phyloP scores from a whole-genome alignment of 2,113 vertebrate genomes.

The Xiphophorus maculatus region DNA sequence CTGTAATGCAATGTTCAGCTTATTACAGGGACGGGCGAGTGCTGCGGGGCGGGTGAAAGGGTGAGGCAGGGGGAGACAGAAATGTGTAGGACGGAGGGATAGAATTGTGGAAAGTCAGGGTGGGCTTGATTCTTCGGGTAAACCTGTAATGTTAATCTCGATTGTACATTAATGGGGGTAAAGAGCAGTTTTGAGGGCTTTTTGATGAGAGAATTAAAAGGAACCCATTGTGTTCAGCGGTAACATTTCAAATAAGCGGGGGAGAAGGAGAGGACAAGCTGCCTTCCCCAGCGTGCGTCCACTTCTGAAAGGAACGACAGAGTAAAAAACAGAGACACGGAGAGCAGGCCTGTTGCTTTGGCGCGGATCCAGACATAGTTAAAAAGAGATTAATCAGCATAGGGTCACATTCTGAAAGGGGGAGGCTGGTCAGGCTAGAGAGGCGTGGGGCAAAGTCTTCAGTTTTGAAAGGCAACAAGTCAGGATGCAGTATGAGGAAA shows the following conservation, averaged over 20 bases:
- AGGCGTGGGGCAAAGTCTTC: conserved; percentile 28
- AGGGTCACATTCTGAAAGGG: conserved; percentile 72
- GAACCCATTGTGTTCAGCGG: conserved; percentile 36
- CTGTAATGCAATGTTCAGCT: conserved; percentile 68
- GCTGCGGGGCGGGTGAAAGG: conserved; percentile 1
- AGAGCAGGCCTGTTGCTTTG: conserved; percentile 62
- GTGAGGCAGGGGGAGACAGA: conserved; percentile 10
- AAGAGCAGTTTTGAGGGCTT: not conserved
- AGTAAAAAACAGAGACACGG: conserved; percentile 49
- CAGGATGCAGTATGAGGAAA: conserved; percentile 14
- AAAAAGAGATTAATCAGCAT: conserved; percentile 79
- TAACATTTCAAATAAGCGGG: conserved; percentile 37
- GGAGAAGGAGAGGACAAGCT: conserved; percentile 39
- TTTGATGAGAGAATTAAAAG: conserved; percentile 25
- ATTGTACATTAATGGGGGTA: conserved; percentile 5
- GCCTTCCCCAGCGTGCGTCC: conserved; percentile 51
- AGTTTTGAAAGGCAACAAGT: conserved; percentile 36
- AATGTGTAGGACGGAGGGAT: conserved; percentile 22
- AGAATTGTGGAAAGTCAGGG: not conserved
- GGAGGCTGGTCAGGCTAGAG: conserved; percentile 50
- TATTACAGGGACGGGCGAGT: conserved; percentile 49
- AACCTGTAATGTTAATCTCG: not conserved
- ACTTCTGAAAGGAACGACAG: conserved; percentile 61
- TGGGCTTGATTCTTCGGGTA: not conserved
- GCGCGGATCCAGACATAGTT: conserved; percentile 66